Base-by-base conservation (phyloP, 2,888 invertebrate species). In the Celastrina argiolus region DNA sequence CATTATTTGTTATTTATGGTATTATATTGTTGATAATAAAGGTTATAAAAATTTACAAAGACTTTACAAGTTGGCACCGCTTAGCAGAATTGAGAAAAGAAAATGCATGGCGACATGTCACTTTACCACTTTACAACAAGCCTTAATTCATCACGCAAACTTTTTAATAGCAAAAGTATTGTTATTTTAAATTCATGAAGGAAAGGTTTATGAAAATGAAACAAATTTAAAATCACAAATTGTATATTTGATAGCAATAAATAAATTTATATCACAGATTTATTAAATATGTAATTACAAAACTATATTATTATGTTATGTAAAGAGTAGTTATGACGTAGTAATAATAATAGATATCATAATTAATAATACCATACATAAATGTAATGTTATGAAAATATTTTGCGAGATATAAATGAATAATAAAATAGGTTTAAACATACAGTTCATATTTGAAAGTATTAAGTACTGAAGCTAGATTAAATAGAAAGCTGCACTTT, bases 1-100 rank as follows among this genome's bases (percentile, higher is more conserved):
- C 78, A 34, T 36, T 88, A 61, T 71, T 85, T 42, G 75, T 81
- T 66, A 31, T 85, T 51, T 88, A 88, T 71, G 78, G 79, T 26
- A 63, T 82, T 31, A 72, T 87, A 72, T 67, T 80, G 63, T 68
- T 83, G 10, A 26, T 83, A 70, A 74, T 81, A 68, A 81, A 79
- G 67, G 74, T 78, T 67, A 81, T 72, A 75, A 68, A 76, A 68
- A 41, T 64, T 69, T 56, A 14, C 7, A 67, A 34, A 22, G 75
- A 68, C 39, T 64, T 69, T 56, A 14, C 7, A 67, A 16, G 22
- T 31, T 45, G 26, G 26, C 12, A 51, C 14, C 18, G 8, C 34
- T 28, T 39, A 5, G 18, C 5, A n/a, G 4, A 39, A 31, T 18
- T 39, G 31, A 31, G 31, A 1, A 31, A 31, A 2, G 31, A n/a